Evolutionary conservation across 1,140 invertebrate species (phyloP), one percentile per base, ranked within the genome.

Genomic region (Trachymyrmex cornetzi): DNA sequence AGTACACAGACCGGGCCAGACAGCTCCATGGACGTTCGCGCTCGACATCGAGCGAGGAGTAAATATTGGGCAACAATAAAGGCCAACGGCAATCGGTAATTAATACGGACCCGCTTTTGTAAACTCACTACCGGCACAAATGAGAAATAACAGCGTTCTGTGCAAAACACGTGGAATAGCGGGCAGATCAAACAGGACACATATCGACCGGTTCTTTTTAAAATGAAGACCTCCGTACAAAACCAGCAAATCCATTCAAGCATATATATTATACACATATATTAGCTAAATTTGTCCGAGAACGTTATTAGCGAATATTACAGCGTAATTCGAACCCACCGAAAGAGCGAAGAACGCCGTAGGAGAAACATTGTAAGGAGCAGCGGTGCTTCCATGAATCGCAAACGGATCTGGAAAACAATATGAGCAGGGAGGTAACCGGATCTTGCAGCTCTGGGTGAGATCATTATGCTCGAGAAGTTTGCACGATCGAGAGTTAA

Each of bases 11-110:
- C 19, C 38, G 16, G 53, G 16, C 72, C 64, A 71, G 72, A 84
- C 80, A 74, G 44, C 55, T 75, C 69, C 80, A 50, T 50, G 66
- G 38, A 55, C 80, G 69, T 19, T 61, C 74, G 24, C 24, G 75
- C 67, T 84, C 80, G 75, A 81, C 91, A 92, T 92, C 87, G 90
- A 92, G 91, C 92, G 88, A 87, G 89, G 88, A 85, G 84, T 89
- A 92, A 92, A 92, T 92, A 92, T 92, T 92, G 86, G 88, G 81
- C 85, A 91, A 92, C 90, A 92, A 92, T 92, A 92, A 90, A 89
- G 88, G 89, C 91, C 89, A 92, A 92, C 91, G 91, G 79, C 80
- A 81, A 87, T 87, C 77, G 67, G 67, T 87, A 87, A 85, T 85
- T 85, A 85, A 85, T 79, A 69, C 82, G 82, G 55, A 48, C 59